Conservation (phyloP, 2,797 vertebrate species). For the Cuculus canorus region DNA sequence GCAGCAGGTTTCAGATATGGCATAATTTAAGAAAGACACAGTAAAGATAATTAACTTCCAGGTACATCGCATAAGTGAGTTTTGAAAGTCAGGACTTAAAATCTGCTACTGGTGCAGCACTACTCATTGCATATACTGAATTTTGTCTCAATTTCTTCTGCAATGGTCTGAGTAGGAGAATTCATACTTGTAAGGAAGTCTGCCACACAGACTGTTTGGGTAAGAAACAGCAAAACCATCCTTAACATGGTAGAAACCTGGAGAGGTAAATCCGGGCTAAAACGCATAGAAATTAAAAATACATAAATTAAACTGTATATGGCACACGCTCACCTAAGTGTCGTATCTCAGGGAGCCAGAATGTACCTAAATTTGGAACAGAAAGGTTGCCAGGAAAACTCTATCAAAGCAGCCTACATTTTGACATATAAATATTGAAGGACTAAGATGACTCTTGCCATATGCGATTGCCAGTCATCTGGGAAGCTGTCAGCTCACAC, state of each 20-base stretch:
- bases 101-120: neutral
- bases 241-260: neutral
- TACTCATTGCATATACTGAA: too few relatives aligned
- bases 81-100: neutral
- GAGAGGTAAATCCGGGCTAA: neutral
- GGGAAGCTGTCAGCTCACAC: neutral
- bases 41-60: neutral
- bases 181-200: neutral
- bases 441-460: neutral
- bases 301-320: neutral
- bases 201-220: neutral
- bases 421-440: neutral
- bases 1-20: neutral
- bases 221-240: neutral
- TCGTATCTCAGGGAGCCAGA: neutral
- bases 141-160: neutral
- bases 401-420: neutral
- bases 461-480: neutral
- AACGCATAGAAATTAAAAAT: neutral
- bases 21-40: neutral
- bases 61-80: neutral
- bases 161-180: neutral
- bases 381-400: neutral
- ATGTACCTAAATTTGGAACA: neutral
- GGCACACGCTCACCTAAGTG: neutral